Percentiles rank a stretch among this genome's conserved stretches.
Conservation (phyloP, 2,888 invertebrate species). For the Eupithecia centaureata region DNA sequence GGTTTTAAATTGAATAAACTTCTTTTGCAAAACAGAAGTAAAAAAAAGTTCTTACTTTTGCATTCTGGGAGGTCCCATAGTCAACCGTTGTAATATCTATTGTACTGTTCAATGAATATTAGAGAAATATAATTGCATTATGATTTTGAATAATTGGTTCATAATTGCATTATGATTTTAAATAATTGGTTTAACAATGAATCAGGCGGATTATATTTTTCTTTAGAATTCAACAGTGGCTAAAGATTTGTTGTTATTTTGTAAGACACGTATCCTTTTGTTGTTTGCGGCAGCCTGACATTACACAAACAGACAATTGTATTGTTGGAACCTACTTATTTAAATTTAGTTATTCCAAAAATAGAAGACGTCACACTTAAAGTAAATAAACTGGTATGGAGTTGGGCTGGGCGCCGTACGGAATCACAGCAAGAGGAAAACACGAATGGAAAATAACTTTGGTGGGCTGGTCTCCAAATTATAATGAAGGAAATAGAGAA, state of each 20-base stretch:
- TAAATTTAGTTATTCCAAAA: too few relatives aligned
- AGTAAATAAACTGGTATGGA: too few relatives aligned
- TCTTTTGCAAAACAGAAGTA: not conserved
- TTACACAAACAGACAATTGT: not conserved
- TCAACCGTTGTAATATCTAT: slow-evolving; percentile 74
- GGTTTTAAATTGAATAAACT: not conserved
- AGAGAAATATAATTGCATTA: slow-evolving; percentile 70
- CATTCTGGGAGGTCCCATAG: slow-evolving; percentile 68
- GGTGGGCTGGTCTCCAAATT: too few relatives aligned
- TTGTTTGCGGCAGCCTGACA: slow-evolving; percentile 10
- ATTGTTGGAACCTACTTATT: too few relatives aligned
- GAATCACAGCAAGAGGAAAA: too few relatives aligned
- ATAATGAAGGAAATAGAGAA: too few relatives aligned
- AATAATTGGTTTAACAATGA: slow-evolving; percentile 63
- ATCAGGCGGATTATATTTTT: slow-evolving; percentile 51
- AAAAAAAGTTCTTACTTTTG: slow-evolving; percentile 30
- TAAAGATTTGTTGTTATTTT: slow-evolving; percentile 6
- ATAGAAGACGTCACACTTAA: too few relatives aligned
- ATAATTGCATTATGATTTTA: slow-evolving; percentile 71
- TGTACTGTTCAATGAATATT: slow-evolving; percentile 69
- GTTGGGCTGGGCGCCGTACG: too few relatives aligned
- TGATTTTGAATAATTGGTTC: slow-evolving; percentile 61
- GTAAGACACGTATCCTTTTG: slow-evolving; percentile 9
- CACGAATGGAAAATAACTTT: too few relatives aligned
- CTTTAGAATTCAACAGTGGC: slow-evolving; percentile 19